Evolutionary conservation across 2,888 invertebrate species (phyloP).

Genomic region (Polia nebulosa): DNA sequence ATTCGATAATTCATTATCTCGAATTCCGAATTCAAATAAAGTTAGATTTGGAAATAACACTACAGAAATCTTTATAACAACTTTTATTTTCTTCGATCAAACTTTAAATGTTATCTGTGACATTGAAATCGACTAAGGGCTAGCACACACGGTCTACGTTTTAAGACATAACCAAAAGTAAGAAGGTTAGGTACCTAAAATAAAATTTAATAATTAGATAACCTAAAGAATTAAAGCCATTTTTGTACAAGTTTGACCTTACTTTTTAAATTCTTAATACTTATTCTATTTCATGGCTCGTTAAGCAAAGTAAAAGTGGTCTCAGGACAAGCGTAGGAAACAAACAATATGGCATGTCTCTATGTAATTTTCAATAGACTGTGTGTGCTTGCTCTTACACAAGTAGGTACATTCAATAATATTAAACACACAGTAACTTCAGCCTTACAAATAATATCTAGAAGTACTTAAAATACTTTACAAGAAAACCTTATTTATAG

Average conservation of each 20-base stretch:
- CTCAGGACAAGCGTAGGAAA: neutral
- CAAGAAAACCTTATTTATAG: too few relatives aligned
- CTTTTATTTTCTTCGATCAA: constrained; percentile 71
- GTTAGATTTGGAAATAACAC: constrained; percentile 14
- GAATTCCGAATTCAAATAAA: too few relatives aligned
- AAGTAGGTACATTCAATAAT: constrained; percentile 34
- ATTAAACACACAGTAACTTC: constrained; percentile 43
- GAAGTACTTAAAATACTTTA: neutral
- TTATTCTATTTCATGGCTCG: neutral
- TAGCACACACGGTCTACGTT: constrained; percentile 28
- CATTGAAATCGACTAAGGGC: constrained; percentile 40
- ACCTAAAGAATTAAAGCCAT: too few relatives aligned
- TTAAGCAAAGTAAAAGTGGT: neutral
- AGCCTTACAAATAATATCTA: constrained; percentile 8
- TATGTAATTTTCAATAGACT: neutral
- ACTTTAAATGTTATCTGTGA: constrained; percentile 67
- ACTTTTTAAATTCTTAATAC: constrained; percentile 7
- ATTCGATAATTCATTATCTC: too few relatives aligned
- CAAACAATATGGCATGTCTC: too few relatives aligned
- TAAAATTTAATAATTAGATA: neutral
- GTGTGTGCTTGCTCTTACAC: constrained; percentile 38
- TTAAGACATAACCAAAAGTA: neutral
- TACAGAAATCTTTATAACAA: constrained; percentile 42
- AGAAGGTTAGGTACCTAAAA: neutral
- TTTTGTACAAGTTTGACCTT: constrained; percentile 17